phyloP scores from a whole-genome alignment of 2,888 invertebrate species.

The Caenorhabditis sp. region DNA sequence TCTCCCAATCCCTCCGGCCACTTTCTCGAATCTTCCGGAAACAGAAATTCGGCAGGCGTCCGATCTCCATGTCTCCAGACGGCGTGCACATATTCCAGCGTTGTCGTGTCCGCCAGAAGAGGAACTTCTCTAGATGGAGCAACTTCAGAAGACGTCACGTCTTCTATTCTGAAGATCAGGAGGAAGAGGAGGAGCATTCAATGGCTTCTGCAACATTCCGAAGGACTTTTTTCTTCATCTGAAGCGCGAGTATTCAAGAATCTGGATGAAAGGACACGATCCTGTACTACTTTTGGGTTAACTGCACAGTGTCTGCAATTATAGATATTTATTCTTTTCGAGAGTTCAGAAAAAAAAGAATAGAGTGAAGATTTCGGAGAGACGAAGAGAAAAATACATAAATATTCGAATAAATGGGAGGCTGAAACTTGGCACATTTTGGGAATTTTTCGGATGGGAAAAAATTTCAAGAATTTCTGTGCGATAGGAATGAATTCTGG shows the following conservation, averaged over 20 bases:
- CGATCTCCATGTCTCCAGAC: constrained; percentile 83
- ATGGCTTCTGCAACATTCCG: constrained; percentile 2
- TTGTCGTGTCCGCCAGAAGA: constrained; percentile 40
- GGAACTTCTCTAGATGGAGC: constrained; percentile 15
- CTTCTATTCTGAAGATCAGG: background rate
- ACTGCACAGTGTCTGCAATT: background rate
- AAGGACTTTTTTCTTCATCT: too few species aligned
- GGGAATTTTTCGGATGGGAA: background rate
- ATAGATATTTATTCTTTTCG: background rate
- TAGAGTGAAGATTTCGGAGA: too few species aligned
- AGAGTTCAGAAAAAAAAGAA: too few species aligned
- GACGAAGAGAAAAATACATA: too few species aligned
- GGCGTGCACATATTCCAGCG: constrained; percentile 65
- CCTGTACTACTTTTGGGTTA: background rate
- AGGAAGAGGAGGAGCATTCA: constrained; percentile 30
- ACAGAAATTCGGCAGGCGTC: constrained; percentile 75
- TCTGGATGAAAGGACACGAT: constrained; percentile 2
- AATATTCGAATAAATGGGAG: background rate
- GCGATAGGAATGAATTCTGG: background rate
- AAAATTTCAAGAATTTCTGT: too few species aligned
- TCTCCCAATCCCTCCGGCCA: constrained; percentile 83
- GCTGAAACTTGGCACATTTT: background rate
- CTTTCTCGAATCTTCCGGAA: constrained; percentile 69
- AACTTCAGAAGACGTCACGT: constrained; percentile 2
- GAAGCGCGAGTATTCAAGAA: background rate